Evolutionary conservation across 2,797 vertebrate genomes (phyloP), one percentile per base, ranked within the genome.

Genomic region (Astyanax mexicanus): DNA sequence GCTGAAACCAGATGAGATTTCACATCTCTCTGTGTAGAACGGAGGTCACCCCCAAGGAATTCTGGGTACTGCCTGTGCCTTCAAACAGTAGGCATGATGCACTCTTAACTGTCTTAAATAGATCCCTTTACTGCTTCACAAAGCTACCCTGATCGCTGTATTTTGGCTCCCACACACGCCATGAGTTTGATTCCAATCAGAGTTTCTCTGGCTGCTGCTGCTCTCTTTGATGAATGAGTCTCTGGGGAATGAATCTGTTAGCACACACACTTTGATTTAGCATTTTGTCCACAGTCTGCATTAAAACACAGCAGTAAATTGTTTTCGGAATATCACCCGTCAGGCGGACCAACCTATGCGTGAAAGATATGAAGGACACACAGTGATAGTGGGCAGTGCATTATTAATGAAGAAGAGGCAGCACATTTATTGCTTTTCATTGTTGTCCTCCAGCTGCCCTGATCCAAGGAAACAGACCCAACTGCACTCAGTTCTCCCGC

Each of bases 401-500:
- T 40, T 65, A 57, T 72, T 37, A 64, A 71, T 54, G n/a, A 69
- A 38, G 25, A 29, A n/a, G 64, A 55, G 6, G 21, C 40, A 45
- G 1, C 32, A 64, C 19, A 12, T 51, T 66, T 62, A 69, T 65
- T 81, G 68, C 2, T 17, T 61, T 72, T 62, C 27, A 13, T 69
- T 84, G 11, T 52, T 35, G 25, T 81, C 75, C 72, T 80, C 40
- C 84, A 99, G 98, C 98, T 78, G 92, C 97, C 76, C 93, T 99
- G 71, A 99, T 99, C 89, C 93, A 92, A 81, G 98, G 98, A 69
- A 99, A 99, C 89, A 94, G 97, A 88, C 97, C 94, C 86, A 99
- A 99, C 77, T 99, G 98, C 73, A 95, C 98, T 74, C 96, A 99
- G 84, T 98, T 99, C 90, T 99, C 98, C 62, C 93, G 94, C 75